Base-by-base conservation (phyloP, 2,888 invertebrate genomes). In the Rhamnusium bicolor region DNA sequence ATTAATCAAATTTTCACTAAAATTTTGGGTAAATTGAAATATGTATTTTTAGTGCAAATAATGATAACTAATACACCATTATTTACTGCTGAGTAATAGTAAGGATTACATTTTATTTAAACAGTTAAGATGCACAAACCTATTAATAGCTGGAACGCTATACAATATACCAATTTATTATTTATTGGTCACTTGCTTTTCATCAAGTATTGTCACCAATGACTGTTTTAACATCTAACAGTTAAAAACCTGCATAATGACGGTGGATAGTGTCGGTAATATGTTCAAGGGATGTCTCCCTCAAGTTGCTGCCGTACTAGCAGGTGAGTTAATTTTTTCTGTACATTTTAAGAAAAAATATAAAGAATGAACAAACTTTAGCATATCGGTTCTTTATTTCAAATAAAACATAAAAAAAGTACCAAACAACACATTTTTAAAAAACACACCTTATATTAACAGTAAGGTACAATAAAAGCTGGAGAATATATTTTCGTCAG, bases 191-290 rank as follows among this genome's bases (percentile, higher is more conserved):
- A 21, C 12, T 65, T 51, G 65, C n/a, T 19, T 32, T 19, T 53
- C 53, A 54, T 63, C 24, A 49, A 53, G 65, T 65, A 53, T 16
- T 53, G 40, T 32, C 65, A 32, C 40, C 29, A 29, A 63, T 6
- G 53, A n/a, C 29, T 19, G 16, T 12, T 53, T 27, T 53, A 16
- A 27, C 24, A 19, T 2, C 18, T 4, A 19, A 19, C 19, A 19
- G 24, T 19, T 1, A 18, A 18, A 63, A 27, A 27, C 24, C 16
- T 16, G 16, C 18, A 63, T 27, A 29, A 65, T 65, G 65, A 65
- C 65, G 19, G 65, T 65, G 53, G 29, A 51, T n/a, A 65, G 65
- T 65, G 65, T 19, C 0, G 29, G 40, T 18, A 32, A 24, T 19
- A 18, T 65, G 4, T 32, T 65, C 19, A 65, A 53, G 29, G 53